Evolutionary conservation across 64 coral and sea anemone genomes (phyloP).

Genomic region (Platygyra sinensis): DNA sequence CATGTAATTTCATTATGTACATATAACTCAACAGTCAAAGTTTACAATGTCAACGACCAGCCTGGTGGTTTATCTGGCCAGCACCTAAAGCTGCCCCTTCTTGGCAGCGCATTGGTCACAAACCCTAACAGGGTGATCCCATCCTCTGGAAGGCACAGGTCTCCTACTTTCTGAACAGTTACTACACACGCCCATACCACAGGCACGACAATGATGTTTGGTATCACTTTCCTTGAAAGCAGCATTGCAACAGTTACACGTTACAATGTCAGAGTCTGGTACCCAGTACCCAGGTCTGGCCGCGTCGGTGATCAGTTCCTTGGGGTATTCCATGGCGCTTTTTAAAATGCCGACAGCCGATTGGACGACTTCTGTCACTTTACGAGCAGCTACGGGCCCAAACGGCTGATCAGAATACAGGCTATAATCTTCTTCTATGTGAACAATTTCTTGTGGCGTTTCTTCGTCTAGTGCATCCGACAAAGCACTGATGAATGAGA

Average conservation of each 20-base stretch:
- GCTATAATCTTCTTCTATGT: background rate
- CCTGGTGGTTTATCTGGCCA: too few relatives aligned
- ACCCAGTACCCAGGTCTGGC: constrained; percentile 91
- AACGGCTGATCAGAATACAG: constrained; percentile 35
- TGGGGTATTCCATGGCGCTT: constrained; percentile 82
- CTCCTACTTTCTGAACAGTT: constrained; percentile 72
- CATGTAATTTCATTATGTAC: too few relatives aligned
- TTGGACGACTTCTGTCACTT: constrained; percentile 87
- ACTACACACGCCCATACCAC: constrained; percentile 88
- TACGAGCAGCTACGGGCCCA: constrained; percentile 72
- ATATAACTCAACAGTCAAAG: too few relatives aligned
- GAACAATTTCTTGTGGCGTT: background rate
- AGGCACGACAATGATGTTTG: constrained; percentile 89
- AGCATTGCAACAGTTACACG: constrained; percentile 65
- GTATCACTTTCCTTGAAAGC: constrained; percentile 75
- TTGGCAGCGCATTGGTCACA: constrained; percentile 85
- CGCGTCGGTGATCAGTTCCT: constrained; percentile 85
- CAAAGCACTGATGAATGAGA: constrained; percentile 57
- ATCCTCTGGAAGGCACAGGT: constrained; percentile 88
- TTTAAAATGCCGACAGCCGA: constrained; percentile 81
- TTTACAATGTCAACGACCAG: too few relatives aligned
- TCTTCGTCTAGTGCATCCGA: constrained; percentile 81
- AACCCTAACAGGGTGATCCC: constrained; percentile 92
- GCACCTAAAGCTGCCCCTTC: constrained; percentile 39
- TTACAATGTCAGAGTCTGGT: constrained; percentile 72